Evolutionary conservation across 2,888 invertebrate genomes (phyloP).

Genomic region (Rutpela maculata): DNA sequence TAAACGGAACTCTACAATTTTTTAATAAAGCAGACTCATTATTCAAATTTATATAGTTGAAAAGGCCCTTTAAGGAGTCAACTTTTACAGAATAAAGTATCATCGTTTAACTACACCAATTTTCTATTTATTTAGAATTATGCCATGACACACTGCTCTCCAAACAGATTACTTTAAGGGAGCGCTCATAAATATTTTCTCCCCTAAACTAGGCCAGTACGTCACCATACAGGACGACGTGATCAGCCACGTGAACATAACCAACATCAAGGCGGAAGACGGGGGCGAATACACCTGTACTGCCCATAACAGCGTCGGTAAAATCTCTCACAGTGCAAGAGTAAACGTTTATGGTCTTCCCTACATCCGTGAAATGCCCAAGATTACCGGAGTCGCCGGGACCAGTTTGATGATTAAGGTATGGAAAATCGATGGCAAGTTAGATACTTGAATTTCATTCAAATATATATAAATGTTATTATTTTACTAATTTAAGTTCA

Average conservation of each 20-base stretch:
- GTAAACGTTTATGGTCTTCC: constrained; percentile 93
- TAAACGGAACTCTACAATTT: too few species aligned
- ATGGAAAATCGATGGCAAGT: constrained; percentile 13
- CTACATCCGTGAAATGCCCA: constrained; percentile 91
- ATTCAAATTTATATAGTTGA: not conserved
- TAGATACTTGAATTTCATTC: not conserved
- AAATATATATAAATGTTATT: too few species aligned
- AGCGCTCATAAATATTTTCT: constrained; percentile 18
- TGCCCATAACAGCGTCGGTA: constrained; percentile 88
- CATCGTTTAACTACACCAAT: not conserved
- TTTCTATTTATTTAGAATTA: not conserved
- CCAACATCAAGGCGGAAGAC: constrained; percentile 90
- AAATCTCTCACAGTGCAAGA: constrained; percentile 87
- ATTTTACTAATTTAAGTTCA: too few species aligned
- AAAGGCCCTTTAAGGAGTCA: not conserved
- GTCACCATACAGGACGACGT: constrained; percentile 94
- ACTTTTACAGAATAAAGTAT: constrained; percentile 1
- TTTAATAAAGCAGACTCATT: too few species aligned
- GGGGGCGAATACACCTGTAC: constrained; percentile 93
- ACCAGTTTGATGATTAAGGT: constrained; percentile 86
- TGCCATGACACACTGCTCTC: not conserved
- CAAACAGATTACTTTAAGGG: not conserved
- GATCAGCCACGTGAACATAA: constrained; percentile 94
- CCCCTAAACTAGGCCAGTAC: constrained; percentile 79
- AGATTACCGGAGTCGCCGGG: constrained; percentile 91